phyloP scores from a whole-genome alignment of 2,113 vertebrate genomes.

The Brachyhypopomus gauderio region DNA sequence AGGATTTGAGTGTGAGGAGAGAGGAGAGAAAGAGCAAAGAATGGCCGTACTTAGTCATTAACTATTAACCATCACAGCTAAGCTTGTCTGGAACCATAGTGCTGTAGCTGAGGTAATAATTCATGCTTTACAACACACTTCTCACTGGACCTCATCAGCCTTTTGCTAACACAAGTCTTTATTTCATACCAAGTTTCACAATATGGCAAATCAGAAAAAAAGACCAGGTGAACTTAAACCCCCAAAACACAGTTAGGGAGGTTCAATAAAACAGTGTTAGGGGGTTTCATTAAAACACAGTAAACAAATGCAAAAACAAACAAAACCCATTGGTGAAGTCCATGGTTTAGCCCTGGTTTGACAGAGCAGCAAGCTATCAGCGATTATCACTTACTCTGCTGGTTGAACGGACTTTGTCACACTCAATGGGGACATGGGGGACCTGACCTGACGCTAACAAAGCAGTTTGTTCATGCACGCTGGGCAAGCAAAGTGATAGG shows the following conservation, averaged over 20 bases:
- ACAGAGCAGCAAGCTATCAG: slow-evolving; percentile 21
- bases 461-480: slow-evolving; percentile 64
- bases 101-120: slow-evolving; percentile 5
- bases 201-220: background rate
- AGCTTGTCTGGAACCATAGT: background rate
- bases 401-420: slow-evolving; percentile 41
- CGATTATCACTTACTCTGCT: background rate
- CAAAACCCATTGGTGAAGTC: background rate
- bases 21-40: background rate
- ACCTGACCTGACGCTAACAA: slow-evolving; percentile 4
- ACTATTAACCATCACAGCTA: background rate
- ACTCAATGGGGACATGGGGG: slow-evolving; percentile 28
- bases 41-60: background rate
- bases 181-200: background rate
- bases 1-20: background rate
- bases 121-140: background rate
- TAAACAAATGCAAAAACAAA: background rate
- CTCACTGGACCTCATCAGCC: background rate
- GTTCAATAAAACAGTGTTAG: no score
- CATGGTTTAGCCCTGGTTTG: background rate
- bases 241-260: background rate
- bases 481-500: slow-evolving; percentile 60
- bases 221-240: background rate
- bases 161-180: background rate
- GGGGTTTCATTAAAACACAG: background rate